phyloP scores from a whole-genome alignment of 2,113 vertebrate genomes.

The Clupea harengus region DNA sequence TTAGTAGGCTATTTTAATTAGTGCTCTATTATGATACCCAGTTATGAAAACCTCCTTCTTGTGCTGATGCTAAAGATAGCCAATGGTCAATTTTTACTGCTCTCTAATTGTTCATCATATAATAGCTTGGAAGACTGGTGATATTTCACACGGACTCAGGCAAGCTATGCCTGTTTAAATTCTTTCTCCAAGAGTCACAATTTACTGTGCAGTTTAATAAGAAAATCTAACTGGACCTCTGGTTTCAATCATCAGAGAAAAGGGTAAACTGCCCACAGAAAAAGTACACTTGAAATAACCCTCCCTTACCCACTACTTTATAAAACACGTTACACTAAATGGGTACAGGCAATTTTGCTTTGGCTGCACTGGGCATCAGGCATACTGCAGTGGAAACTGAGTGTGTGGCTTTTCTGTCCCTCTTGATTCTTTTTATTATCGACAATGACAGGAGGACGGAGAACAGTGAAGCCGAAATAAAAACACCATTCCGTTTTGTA shows the following conservation, averaged over 20 bases:
- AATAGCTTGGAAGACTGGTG: not conserved
- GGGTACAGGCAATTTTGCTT: not conserved
- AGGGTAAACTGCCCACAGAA: not conserved
- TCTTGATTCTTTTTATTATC: not conserved
- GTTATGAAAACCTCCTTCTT: not conserved
- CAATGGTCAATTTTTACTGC: not conserved
- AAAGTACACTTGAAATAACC: conserved; percentile 4
- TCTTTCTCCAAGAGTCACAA: not conserved
- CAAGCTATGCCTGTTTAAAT: not conserved
- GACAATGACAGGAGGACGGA: not conserved
- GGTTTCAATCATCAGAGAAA: conserved; percentile 6
- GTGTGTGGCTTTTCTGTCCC: not conserved
- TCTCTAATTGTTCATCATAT: not conserved
- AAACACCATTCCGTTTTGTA: not conserved
- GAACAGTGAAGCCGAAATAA: not conserved
- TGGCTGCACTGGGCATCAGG: not conserved
- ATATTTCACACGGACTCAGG: not conserved
- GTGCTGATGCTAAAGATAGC: not conserved
- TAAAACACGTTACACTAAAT: not conserved
- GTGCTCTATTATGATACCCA: not conserved
- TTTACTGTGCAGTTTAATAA: not conserved
- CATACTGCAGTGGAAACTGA: not conserved
- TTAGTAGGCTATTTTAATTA: not conserved
- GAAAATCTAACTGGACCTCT: conserved; percentile 5
- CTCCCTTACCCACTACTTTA: not conserved